Conservation (phyloP, 2,797 vertebrate genomes). For the Xiphophorus birchmanni region DNA sequence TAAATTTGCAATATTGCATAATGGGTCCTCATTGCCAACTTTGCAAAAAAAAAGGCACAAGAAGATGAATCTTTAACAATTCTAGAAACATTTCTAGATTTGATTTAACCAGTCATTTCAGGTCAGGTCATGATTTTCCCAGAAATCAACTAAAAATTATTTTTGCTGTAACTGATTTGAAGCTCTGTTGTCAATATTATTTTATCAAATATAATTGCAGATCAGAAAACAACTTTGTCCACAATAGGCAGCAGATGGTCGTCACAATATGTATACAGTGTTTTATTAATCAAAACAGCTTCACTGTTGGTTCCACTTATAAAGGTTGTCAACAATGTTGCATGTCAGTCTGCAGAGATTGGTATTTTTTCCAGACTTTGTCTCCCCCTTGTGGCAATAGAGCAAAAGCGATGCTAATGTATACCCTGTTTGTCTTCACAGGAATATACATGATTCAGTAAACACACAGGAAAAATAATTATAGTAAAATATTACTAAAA, state of each 20-base stretch:
- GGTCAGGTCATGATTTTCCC: background rate
- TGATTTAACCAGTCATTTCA: background rate
- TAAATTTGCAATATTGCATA: background rate
- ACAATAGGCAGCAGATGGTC: background rate
- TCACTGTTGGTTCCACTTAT: background rate
- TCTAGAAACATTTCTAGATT: background rate
- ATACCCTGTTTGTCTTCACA: background rate
- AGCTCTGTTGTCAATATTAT: background rate
- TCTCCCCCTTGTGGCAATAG: background rate
- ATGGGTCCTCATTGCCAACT: background rate
- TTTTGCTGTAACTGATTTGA: background rate
- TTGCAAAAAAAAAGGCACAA: background rate
- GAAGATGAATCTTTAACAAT: rapidly evolving
- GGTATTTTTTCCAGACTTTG: background rate
- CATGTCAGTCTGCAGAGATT: background rate
- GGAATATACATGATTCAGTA: background rate
- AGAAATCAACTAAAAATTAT: background rate
- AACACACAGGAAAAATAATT: background rate
- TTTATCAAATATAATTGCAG: background rate
- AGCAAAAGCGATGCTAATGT: background rate
- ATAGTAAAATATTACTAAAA: background rate
- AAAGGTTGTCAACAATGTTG: background rate
- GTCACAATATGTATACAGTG: background rate
- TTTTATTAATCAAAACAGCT: background rate
- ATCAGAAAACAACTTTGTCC: background rate